A percentile compares a stretch with the other conserved stretches of the same genome.
phyloP scores from a whole-genome alignment of 2,888 invertebrate genomes.

The Lasioglossum marginatum region DNA sequence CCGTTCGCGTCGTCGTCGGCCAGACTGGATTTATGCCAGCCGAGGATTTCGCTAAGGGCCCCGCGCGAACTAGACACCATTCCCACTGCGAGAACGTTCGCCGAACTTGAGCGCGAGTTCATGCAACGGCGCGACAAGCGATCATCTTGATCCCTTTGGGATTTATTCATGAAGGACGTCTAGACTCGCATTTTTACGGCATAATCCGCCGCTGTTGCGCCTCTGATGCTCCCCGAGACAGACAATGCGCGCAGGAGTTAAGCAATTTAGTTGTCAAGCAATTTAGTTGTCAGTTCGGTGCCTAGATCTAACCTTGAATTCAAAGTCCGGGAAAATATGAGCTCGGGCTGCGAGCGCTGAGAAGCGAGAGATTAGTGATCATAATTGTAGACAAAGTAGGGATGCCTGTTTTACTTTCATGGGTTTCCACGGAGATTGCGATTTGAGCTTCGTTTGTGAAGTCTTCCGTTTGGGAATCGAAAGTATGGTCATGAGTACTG shows the following conservation, averaged over 20 bases:
- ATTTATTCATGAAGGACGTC: constrained; percentile 6
- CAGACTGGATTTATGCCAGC: constrained; percentile 4
- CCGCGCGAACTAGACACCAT: neutral
- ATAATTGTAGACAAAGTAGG: neutral
- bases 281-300: neutral
- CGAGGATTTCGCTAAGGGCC: neutral
- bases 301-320: constrained; percentile 9
- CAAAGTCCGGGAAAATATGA: neutral
- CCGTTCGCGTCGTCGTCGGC: neutral
- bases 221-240: neutral
- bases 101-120: neutral
- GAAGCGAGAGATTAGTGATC: neutral
- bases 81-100: neutral
- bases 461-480: neutral
- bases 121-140: neutral
- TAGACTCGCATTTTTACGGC: neutral
- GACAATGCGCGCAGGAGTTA: neutral
- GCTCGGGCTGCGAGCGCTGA: neutral
- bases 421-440: neutral
- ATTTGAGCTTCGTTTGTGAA: neutral
- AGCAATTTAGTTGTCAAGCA: too few species aligned
- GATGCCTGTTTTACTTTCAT: neutral
- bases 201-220: neutral
- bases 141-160: neutral
- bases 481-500: neutral